These are phyloP conservation scores for Donacobius atricapilla DNA, from an alignment of 2,113 vertebrate species.

Conservation along the genomic window DNA sequence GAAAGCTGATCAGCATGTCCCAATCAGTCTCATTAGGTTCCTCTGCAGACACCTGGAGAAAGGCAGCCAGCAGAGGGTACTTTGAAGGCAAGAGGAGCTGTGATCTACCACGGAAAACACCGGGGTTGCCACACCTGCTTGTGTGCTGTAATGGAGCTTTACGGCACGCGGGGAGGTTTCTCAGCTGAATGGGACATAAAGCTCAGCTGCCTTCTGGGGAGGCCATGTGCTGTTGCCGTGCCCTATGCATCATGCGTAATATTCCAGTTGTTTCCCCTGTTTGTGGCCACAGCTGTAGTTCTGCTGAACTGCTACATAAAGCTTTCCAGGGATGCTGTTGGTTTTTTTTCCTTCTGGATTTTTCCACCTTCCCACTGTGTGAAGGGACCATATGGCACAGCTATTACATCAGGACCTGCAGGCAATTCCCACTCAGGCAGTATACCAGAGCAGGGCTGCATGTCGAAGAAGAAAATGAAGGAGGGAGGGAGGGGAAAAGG, in stretches of 20 bases:
- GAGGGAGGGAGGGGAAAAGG: neutral
- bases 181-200: slow-evolving; percentile 60
- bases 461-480: neutral
- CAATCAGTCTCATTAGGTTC: neutral
- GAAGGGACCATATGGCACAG: slow-evolving; percentile 12
- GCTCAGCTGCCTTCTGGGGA: slow-evolving; percentile 49
- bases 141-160: neutral
- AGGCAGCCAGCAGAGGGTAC: neutral
- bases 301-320: slow-evolving; percentile 21
- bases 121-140: neutral
- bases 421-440: slow-evolving; percentile 17
- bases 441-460: neutral
- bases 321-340: slow-evolving; percentile 12
- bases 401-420: slow-evolving; percentile 16
- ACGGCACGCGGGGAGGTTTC: neutral
- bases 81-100: neutral
- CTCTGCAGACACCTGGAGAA: slow-evolving; percentile 13
- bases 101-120: neutral
- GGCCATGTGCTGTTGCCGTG: neutral
- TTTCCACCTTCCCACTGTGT: slow-evolving; percentile 25
- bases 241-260: neutral
- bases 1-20: neutral
- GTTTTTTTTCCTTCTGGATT: slow-evolving; percentile 27
- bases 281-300: slow-evolving; percentile 41
- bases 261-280: slow-evolving; percentile 43